Percentiles rank a stretch among this genome's conserved stretches.
Evolutionary conservation across 2,888 invertebrate genomes (phyloP).

Genomic region (Agelastica alni): DNA sequence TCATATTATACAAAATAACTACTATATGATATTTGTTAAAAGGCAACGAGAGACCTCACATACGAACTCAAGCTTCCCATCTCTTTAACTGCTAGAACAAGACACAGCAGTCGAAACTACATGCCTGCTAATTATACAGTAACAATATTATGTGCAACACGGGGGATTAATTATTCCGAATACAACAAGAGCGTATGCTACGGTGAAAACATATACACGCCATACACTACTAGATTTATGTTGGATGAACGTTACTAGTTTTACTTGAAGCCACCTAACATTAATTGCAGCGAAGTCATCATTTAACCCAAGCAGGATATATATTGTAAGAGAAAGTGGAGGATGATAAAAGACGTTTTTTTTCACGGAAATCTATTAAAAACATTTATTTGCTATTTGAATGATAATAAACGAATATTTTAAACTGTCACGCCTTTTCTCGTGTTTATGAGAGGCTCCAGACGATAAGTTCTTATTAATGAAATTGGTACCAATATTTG

Average conservation of each 20-base stretch:
- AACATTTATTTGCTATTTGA: too few relatives aligned
- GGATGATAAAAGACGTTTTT: too few relatives aligned
- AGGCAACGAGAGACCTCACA: slow-evolving; percentile 6
- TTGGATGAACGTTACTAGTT: slow-evolving; percentile 31
- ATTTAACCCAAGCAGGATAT: not conserved
- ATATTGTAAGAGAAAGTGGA: not conserved
- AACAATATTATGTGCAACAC: slow-evolving; percentile 57
- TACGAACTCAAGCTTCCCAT: slow-evolving; percentile 33
- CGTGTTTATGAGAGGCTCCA: too few relatives aligned
- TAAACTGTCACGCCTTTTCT: too few relatives aligned
- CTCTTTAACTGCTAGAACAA: slow-evolving; percentile 39
- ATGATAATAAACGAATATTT: too few relatives aligned
- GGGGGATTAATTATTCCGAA: slow-evolving; percentile 56
- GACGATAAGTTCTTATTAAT: too few relatives aligned
- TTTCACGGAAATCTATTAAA: too few relatives aligned
- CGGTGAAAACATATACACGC: slow-evolving; percentile 43
- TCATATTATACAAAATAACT: too few relatives aligned
- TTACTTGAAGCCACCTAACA: slow-evolving; percentile 31
- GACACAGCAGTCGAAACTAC: slow-evolving; percentile 53
- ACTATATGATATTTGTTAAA: too few relatives aligned
- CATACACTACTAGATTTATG: slow-evolving; percentile 45
- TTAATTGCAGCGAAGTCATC: slow-evolving; percentile 20
- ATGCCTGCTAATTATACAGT: slow-evolving; percentile 57
- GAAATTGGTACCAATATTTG: too few relatives aligned
- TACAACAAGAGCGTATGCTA: slow-evolving; percentile 52